phyloP scores from a whole-genome alignment of 2,797 vertebrate species.

The Erithacus rubecula region DNA sequence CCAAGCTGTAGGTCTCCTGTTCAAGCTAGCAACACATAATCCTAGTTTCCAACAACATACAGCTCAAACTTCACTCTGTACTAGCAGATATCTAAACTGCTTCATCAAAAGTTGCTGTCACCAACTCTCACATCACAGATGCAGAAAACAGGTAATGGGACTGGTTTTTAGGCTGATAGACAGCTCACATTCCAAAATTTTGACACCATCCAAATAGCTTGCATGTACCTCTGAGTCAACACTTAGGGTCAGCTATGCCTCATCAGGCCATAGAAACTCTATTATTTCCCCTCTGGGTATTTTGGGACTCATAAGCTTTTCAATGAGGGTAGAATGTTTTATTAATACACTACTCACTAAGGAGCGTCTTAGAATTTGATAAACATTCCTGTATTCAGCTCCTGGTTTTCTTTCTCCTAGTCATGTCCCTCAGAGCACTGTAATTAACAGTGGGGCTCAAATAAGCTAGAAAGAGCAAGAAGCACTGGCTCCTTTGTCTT shows the following conservation, averaged over 20 bases:
- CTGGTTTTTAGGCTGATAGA: neutral
- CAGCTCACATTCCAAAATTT: neutral
- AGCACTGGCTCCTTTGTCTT: neutral
- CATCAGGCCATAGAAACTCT: neutral
- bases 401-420: neutral
- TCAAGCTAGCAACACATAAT: neutral
- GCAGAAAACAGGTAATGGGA: neutral
- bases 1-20: neutral
- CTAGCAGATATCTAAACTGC: neutral
- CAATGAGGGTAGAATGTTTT: neutral
- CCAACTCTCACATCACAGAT: neutral
- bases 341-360: neutral
- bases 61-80: neutral
- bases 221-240: neutral
- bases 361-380: neutral
- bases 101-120: neutral
- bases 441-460: neutral
- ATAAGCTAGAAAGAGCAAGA: neutral
- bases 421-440: neutral
- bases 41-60: neutral
- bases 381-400: neutral
- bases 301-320: neutral
- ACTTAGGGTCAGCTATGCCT: neutral
- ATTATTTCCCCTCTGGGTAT: neutral
- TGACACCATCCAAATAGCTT: neutral